Evolutionary conservation across 2,113 vertebrate species (phyloP).

Genomic region (Drymodes brunneopygia): DNA sequence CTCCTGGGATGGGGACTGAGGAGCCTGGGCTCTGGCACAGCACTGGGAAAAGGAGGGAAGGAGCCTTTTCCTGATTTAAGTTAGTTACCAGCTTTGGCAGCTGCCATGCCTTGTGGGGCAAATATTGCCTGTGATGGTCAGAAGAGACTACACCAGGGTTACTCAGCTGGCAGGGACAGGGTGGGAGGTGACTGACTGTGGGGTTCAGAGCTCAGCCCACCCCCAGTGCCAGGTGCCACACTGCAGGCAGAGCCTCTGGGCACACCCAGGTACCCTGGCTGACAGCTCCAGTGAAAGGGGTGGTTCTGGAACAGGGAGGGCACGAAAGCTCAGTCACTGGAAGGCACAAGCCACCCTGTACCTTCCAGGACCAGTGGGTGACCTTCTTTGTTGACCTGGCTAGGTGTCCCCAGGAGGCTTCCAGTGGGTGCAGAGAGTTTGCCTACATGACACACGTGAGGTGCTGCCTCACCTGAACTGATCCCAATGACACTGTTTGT

Average conservation of each 20-base stretch:
- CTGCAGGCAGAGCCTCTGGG: no score
- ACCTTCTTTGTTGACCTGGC: neutral
- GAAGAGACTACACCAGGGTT: fast-evolving
- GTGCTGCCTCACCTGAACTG: neutral
- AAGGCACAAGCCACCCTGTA: neutral
- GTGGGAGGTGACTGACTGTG: fast-evolving
- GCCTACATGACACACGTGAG: neutral
- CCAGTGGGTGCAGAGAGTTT: neutral
- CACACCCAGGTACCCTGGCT: neutral
- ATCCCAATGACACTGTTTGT: neutral
- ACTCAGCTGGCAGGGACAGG: neutral
- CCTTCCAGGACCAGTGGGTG: neutral
- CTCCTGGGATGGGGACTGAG: neutral
- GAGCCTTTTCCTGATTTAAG: neutral
- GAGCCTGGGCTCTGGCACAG: fast-evolving
- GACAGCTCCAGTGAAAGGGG: neutral
- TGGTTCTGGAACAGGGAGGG: neutral
- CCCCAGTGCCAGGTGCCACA: neutral
- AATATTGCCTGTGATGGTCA: fast-evolving
- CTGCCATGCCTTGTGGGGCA: neutral
- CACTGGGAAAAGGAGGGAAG: neutral
- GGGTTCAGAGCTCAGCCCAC: neutral
- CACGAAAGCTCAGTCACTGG: neutral
- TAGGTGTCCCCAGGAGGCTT: neutral
- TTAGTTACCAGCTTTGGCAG: neutral